Base-by-base conservation (phyloP, 2,888 invertebrate genomes). In the Coenonympha arcania region DNA sequence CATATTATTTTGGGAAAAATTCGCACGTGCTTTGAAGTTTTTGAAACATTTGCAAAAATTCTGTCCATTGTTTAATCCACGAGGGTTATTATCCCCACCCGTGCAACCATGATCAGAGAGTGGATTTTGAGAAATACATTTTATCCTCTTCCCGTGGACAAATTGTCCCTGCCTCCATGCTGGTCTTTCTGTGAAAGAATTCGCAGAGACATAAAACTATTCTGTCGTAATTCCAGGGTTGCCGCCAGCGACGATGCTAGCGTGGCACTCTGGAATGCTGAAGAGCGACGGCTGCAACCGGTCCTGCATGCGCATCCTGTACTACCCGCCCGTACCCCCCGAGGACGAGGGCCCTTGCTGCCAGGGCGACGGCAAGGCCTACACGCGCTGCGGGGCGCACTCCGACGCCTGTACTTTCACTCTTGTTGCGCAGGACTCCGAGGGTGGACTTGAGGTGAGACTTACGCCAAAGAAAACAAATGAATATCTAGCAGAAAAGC, bases 401-500 rank as follows among this genome's bases (percentile, higher is more conserved):
- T 89, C 91, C 18, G 93, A 94, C 73, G 91, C 90, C 59, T 93
- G 92, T 56, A 92, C 92, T 40, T 90, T 94, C 69, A 93, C 93
- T 11, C 79, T 94, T 53, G 80, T 93, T 34, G 88, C 92, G 28
- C 88, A 92, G 77, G 93, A 94, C 69, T 90, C 91, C 31, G 92
- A 92, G 61, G 93, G 93, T 11, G 93, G 93, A 1, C 82, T 94
- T 6, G 90, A 92, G 87, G 90, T 89, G 30, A 22, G 22, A 11
- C 16, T 9, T 18, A 2, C 19, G 6, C 18, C 9, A 8, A 18
- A 9, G n/a, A n/a, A n/a, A n/a, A n/a, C n/a, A n/a, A n/a, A n/a
- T n/a, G n/a, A n/a, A n/a, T n/a, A n/a, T n/a, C n/a, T n/a, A n/a
- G n/a, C n/a, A n/a, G n/a, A n/a, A n/a, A n/a, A n/a, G n/a, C n/a